Evolutionary conservation across 2,113 vertebrate species (phyloP).

Genomic region (Himantopus leucocephalus): DNA sequence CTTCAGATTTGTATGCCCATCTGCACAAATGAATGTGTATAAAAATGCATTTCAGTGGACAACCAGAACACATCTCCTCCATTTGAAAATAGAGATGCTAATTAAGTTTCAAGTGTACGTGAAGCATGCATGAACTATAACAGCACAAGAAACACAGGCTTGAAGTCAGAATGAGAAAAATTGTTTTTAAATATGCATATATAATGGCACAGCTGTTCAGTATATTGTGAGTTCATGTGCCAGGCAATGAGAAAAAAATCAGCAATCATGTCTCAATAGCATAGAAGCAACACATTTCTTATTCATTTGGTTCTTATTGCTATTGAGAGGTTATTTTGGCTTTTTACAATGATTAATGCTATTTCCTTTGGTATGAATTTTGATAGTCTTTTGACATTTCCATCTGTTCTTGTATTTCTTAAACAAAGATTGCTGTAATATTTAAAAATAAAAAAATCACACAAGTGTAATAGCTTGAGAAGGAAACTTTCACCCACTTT

Average conservation of each 20-base stretch:
- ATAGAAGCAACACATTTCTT: slow-evolving; percentile 10
- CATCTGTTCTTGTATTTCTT: slow-evolving; percentile 21
- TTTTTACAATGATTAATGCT: not conserved
- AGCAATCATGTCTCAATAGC: not conserved
- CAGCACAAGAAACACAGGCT: not conserved
- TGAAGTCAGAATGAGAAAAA: not conserved
- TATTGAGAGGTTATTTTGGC: slow-evolving; percentile 5
- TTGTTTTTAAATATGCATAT: not conserved
- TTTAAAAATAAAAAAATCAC: not conserved
- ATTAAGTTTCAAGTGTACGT: not conserved
- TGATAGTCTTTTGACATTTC: slow-evolving; percentile 45
- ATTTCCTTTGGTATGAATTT: slow-evolving; percentile 33
- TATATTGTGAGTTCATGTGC: not conserved
- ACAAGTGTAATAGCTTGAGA: slow-evolving; percentile 15
- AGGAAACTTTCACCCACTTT: slow-evolving; percentile 56
- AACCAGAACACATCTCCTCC: not conserved
- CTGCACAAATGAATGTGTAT: not conserved
- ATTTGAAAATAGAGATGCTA: not conserved
- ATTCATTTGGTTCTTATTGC: slow-evolving; percentile 14
- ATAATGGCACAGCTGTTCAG: not conserved
- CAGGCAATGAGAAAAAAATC: not conserved
- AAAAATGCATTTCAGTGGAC: not conserved
- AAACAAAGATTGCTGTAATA: slow-evolving; percentile 30
- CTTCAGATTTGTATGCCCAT: not conserved
- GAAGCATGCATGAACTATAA: not conserved